phyloP scores from a whole-genome alignment of 2,797 vertebrate species.

The Fistularia tabacaria region DNA sequence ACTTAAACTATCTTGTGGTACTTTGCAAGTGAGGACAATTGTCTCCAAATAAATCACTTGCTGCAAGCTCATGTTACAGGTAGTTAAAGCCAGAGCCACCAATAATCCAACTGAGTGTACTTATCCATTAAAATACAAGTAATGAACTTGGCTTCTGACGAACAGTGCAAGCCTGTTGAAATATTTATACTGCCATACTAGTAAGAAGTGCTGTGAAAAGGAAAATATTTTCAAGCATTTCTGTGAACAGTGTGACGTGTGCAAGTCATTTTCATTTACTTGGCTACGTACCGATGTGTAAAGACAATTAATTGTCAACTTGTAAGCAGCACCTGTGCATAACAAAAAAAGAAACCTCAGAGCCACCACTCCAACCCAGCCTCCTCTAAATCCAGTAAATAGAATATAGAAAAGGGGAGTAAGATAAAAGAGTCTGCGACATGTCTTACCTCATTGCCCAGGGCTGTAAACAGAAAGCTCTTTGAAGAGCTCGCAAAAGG shows the following conservation, averaged over 20 bases:
- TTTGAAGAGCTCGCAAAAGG: constrained; percentile 69
- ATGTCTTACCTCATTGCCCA: constrained; percentile 70
- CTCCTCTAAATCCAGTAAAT: constrained; percentile 49
- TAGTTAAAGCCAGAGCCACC: constrained; percentile 53
- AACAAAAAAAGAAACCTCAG: constrained; percentile 38
- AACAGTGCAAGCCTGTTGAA: constrained; percentile 50
- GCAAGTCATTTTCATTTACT: too few species aligned
- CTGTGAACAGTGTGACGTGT: too few species aligned
- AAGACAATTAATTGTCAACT: constrained; percentile 8
- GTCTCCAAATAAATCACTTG: constrained; percentile 60
- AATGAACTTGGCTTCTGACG: constrained; percentile 37
- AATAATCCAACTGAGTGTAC: constrained; percentile 59
- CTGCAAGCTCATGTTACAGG: constrained; percentile 59
- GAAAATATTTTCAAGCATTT: too few species aligned
- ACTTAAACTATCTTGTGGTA: constrained; percentile 48
- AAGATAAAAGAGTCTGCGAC: constrained; percentile 57
- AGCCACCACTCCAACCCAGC: constrained; percentile 27
- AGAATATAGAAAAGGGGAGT: constrained; percentile 50
- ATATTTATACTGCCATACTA: constrained; percentile 39
- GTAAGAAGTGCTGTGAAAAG: too few species aligned
- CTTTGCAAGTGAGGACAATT: constrained; percentile 51
- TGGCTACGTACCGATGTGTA: too few species aligned
- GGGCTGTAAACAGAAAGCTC: constrained; percentile 74
- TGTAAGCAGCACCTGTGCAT: constrained; percentile 57
- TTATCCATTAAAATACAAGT: constrained; percentile 3